Evolutionary conservation across 2,113 vertebrate species (phyloP), one percentile per base, ranked within the genome.

Genomic region (Corynorhinus townsendii): DNA sequence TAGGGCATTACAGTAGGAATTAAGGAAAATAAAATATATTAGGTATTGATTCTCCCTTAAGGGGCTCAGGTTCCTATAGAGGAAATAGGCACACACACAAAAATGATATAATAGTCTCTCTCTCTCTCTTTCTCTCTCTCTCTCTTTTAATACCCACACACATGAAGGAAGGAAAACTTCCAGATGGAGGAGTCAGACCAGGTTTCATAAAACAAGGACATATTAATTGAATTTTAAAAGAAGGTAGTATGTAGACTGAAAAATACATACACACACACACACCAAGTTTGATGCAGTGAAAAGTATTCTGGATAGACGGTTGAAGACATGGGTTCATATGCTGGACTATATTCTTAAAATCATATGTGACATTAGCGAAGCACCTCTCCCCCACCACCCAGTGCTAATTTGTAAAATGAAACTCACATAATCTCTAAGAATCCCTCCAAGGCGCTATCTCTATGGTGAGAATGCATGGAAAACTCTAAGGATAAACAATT

Each of bases 1-100:
- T 59, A 87, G 86, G 24, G 22, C 72, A 81, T 45, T 93, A 59
- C 56, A 71, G 72, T 94, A 80, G 83, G 85, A 94, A 92, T 1
- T 40, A 59, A 79, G 68, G 79, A 66, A 72, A 91, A 95, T 84
- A 62, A 91, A 97, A 89, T 80, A 16, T 35, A 38, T 80, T 88
- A 93, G 81, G 38, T 47, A 95, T 90, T 90, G 80, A 95, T 91
- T 94, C 76, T 92, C 43, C 47, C 71, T 90, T 66, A 72, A 92
- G 90, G 90, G 38, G 10, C 30, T 89, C 10, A 52, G 75, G 4
- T 64, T 89, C 40, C 91, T 86, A 59, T 7, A 89, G 30, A 83
- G 64, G 62, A 94, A 93, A 85, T 38, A 86, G 43, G 10, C 5
- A 64, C 56, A 30, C 10, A 68, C 59, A 19, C 3, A 59, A 16